These are phyloP conservation scores for Troides aeacus DNA, from an alignment of 2,888 invertebrate genomes.

Conservation along the genomic window DNA sequence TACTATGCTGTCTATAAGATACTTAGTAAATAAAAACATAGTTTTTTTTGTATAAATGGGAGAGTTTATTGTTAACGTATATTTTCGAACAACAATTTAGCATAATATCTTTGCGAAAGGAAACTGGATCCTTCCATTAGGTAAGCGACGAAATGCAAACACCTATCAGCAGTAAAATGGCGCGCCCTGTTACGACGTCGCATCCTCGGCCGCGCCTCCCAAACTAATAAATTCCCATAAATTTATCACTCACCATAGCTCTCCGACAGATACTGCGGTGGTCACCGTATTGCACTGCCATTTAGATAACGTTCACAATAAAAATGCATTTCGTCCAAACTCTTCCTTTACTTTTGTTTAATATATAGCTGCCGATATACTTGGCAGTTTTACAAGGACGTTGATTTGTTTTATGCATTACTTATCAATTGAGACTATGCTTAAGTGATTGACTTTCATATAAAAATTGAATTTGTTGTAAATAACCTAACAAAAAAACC, in stretches of 20 bases:
- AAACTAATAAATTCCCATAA: constrained; percentile 73
- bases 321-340: constrained; percentile 62
- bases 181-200: constrained; percentile 55
- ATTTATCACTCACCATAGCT: constrained; percentile 64
- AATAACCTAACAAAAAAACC: background rate
- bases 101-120: constrained; percentile 44
- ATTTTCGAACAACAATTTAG: constrained; percentile 31
- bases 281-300: constrained; percentile 64
- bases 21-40: too few species aligned
- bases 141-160: constrained; percentile 58
- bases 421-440: background rate
- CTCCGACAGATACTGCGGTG: constrained; percentile 55
- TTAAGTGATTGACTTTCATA: background rate
- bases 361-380: constrained; percentile 16
- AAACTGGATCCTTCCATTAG: constrained; percentile 61
- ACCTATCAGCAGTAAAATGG: constrained; percentile 52
- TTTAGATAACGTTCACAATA: constrained; percentile 72
- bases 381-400: constrained; percentile 6
- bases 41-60: background rate
- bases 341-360: constrained; percentile 16
- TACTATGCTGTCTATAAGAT: background rate
- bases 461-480: background rate
- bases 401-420: constrained; percentile 29
- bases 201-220: constrained; percentile 63
- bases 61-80: constrained; percentile 2